These are phyloP conservation scores for Brachyptera putata DNA, from an alignment of 2,888 invertebrate genomes.

Conservation along the genomic window DNA sequence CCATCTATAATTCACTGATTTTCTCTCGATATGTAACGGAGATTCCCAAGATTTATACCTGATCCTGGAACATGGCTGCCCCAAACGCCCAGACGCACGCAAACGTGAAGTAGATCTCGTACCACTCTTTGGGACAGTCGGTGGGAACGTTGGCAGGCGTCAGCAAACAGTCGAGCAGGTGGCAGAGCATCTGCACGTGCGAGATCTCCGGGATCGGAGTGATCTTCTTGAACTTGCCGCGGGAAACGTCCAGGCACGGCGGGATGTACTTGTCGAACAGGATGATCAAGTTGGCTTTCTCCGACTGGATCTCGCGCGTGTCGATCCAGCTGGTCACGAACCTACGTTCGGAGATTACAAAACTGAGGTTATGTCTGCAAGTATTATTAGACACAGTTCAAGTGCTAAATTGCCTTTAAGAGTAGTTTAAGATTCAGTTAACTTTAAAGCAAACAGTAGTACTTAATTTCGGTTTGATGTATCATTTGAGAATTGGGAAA, in stretches of 20 bases:
- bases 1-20: no score
- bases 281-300: constrained; percentile 75
- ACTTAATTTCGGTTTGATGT: no score
- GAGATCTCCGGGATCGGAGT: constrained; percentile 88
- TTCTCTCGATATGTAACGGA: no score
- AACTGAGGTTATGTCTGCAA: no score
- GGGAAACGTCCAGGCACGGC: constrained; percentile 67
- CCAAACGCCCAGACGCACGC: constrained; percentile 92
- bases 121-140: constrained; percentile 92
- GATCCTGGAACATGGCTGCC: constrained; percentile 84
- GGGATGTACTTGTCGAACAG: constrained; percentile 91
- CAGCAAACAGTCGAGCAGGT: constrained; percentile 78
- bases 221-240: constrained; percentile 77
- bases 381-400: no score
- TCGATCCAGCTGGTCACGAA: constrained; percentile 88
- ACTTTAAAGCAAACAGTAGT: no score
- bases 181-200: constrained; percentile 83
- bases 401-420: no score
- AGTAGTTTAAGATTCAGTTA: no score
- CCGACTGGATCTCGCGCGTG: constrained; percentile 63
- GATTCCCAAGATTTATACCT: no score
- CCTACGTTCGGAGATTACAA: no score
- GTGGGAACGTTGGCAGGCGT: constrained; percentile 73
- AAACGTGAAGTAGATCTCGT: constrained; percentile 91
- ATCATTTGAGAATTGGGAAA: no score